These are phyloP conservation scores for Eupithecia dodoneata DNA, from an alignment of 2,888 invertebrate genomes.

Conservation along the genomic window DNA sequence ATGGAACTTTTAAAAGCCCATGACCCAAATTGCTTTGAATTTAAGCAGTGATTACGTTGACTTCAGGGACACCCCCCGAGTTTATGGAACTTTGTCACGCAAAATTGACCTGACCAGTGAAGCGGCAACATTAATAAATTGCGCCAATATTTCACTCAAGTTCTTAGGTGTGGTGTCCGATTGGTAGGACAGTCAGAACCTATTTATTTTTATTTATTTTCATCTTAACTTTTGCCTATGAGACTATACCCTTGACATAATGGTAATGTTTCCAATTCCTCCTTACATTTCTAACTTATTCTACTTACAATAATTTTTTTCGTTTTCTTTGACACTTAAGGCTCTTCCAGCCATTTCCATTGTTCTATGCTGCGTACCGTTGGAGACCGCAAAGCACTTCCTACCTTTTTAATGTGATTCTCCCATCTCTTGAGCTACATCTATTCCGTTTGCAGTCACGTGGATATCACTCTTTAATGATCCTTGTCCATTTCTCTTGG, in stretches of 20 bases:
- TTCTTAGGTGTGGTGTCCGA: neutral
- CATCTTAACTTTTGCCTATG: neutral
- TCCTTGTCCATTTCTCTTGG: no score
- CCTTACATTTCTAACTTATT: no score
- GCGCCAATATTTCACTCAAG: neutral
- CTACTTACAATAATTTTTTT: no score
- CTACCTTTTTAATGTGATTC: no score
- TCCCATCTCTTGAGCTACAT: no score
- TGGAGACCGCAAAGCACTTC: no score
- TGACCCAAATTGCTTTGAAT: constrained; percentile 50
- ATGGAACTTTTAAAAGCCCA: constrained; percentile 46
- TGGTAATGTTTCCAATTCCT: no score
- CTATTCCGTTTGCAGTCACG: no score
- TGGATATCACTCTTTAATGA: no score
- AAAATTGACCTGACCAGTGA: constrained; percentile 22
- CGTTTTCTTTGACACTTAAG: no score
- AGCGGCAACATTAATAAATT: neutral
- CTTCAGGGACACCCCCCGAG: constrained; percentile 14
- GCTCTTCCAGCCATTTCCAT: no score
- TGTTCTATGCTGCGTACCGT: no score
- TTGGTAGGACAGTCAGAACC: neutral
- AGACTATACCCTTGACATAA: neutral
- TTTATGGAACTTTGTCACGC: constrained; percentile 49
- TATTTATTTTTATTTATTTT: neutral
- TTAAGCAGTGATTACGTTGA: constrained; percentile 46